Percentiles rank a stretch among this genome's conserved stretches.
Evolutionary conservation across 2,113 vertebrate genomes (phyloP).

Genomic region (Dasypus novemcinctus): DNA sequence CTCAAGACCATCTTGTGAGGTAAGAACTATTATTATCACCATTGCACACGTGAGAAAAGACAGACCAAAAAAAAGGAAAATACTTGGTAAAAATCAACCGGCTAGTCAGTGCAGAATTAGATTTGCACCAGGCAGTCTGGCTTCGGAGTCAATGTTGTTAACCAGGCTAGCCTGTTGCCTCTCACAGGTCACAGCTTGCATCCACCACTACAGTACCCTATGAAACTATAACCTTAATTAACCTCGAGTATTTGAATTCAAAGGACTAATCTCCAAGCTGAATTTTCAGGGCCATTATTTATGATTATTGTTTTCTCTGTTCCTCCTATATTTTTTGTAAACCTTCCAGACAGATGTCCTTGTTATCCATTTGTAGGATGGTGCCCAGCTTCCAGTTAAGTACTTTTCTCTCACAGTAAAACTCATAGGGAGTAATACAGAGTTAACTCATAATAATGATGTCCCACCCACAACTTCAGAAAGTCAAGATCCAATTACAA

Average conservation of each 20-base stretch:
- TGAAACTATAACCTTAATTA: neutral
- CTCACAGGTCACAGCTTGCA: neutral
- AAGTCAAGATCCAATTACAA: neutral
- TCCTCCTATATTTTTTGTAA: neutral
- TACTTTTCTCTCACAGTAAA: neutral
- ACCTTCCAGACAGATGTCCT: neutral
- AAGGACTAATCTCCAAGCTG: conserved; percentile 2
- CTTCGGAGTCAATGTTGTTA: neutral
- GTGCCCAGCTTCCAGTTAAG: neutral
- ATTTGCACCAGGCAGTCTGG: neutral
- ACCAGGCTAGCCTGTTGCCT: neutral
- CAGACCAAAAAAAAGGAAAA: neutral
- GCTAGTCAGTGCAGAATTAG: neutral
- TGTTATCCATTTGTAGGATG: neutral
- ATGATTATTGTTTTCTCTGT: neutral
- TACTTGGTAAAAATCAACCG: neutral
- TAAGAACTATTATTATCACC: neutral
- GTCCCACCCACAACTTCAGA: neutral
- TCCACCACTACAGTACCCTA: neutral
- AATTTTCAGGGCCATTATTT: neutral
- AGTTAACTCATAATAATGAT: neutral
- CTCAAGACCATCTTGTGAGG: neutral
- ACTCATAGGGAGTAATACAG: neutral
- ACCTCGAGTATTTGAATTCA: neutral
- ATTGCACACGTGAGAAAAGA: neutral